Base-by-base conservation (phyloP, 1,140 invertebrate species). In the Solenopsis fugax region DNA sequence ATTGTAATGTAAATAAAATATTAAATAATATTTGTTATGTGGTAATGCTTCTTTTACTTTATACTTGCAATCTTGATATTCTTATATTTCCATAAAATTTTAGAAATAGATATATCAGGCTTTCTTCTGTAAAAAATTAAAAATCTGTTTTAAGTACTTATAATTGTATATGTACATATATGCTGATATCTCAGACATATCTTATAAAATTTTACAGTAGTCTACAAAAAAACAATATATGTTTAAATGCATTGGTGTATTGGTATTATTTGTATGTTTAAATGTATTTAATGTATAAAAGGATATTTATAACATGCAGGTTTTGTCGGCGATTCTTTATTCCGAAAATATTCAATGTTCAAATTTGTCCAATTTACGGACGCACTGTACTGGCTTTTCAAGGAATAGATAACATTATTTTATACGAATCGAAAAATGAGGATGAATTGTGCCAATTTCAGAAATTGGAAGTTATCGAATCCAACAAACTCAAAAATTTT, bases 361-460 rank as follows among this genome's bases (percentile, higher is more conserved):
- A 92, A 67, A 50, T 93, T 10, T 93, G 92, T 50, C 41, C 84
- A 16, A 50, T 78, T 77, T 91, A 87, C 41, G 88, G 88, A 9
- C 72, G 41, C 3, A 67, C 56, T 0, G 71, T 88, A 0, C n/a
- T 94, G 6, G 85, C 71, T 60, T 7, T 94, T 29, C 88, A 90
- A 67, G 72, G 71, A 21, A 24, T 12, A 13, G 77, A 91, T n/a
- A 76, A 87, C 7, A 56, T 94, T 0, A 50, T 87, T 7, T 21
- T 94, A 0, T 94, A 92, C 41, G 88, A 93, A 80, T 92, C 90
- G 41, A 89, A 82, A 45, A 84, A 87, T n/a, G 82, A 91, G 10
- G 21, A 48, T 34, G 75, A 64, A 0, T 56, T 29, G 1, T 69
- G 24, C 4, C 67, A 50, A 0, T 77, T 85, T 16, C 50, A 76